These are phyloP conservation scores for Stegophylla sp. DNA, from an alignment of 2,888 invertebrate genomes.

Conservation along the genomic window DNA sequence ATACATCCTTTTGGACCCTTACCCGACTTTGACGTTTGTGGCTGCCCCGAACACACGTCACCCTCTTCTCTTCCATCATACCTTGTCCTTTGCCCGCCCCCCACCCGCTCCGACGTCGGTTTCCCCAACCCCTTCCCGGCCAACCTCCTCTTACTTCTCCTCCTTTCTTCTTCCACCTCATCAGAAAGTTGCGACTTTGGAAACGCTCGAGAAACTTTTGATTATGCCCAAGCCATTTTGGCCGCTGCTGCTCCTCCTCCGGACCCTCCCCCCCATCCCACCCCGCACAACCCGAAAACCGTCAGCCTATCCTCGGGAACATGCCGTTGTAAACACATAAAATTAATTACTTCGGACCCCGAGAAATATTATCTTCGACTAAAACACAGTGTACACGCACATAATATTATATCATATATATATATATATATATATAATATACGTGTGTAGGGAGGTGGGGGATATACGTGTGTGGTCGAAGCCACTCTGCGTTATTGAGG, in stretches of 20 bases:
- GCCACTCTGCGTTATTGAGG: constrained; percentile 44
- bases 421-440: too few species aligned
- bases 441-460: neutral
- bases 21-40: constrained; percentile 59
- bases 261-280: too few species aligned
- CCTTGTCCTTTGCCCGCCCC: constrained; percentile 35
- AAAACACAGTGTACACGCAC: constrained; percentile 23
- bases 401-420: too few species aligned
- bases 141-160: neutral
- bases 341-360: constrained; percentile 52
- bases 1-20: constrained; percentile 56
- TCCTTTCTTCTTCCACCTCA: constrained; percentile 38
- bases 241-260: constrained; percentile 4
- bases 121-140: neutral
- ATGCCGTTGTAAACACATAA: constrained; percentile 56
- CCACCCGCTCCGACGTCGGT: neutral
- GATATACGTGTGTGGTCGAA: constrained; percentile 15
- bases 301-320: constrained; percentile 20
- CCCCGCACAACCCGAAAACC: neutral
- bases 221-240: constrained; percentile 58
- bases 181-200: constrained; percentile 59
- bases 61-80: constrained; percentile 25
- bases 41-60: constrained; percentile 58
- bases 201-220: constrained; percentile 58
- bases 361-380: constrained; percentile 57